Evolutionary conservation across 2,888 invertebrate genomes (phyloP), one percentile per base, ranked within the genome.

Genomic region (Athalia circularis): DNA sequence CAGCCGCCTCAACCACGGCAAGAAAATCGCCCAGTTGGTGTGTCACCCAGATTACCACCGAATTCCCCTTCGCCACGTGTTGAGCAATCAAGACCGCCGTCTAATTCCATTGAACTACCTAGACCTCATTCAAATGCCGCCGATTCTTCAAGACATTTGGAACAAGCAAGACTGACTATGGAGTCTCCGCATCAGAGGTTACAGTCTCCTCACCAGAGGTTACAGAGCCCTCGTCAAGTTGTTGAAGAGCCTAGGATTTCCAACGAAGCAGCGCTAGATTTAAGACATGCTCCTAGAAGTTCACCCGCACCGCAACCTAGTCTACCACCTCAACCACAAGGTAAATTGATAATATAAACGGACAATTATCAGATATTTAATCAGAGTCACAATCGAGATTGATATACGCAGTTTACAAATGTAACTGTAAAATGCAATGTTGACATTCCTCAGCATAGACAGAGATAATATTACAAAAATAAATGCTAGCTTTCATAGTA

Each of bases 121-220:
- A 84, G 88, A 78, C 87, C 88, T n/a, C 87, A 87, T 78, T 86
- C 86, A 3, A 88, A 87, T 77, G 84, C 85, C 13, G 82, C 86
- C 50, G 89, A 88, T 72, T 81, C 85, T 43, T 82, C 88, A 61
- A 84, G 88, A 79, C 89, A 89, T 78, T 81, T 87, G 59, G 89
- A 89, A 75, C 89, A 89, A 80, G 84, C 87, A 3, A 85, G 88
- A 79, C 83, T 88, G 11, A 87, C 87, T 5, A 88, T 89, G 88
- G 89, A 89, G 83, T 89, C 89, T 50, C 88, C 88, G 6, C 88
- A 88, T 83, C 88, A 88, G 80, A 86, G 87, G 81, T 82, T 88
- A 75, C 88, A 88, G 77, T 88, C 88, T 50, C 89, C 89, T 43
- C 88, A 89, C 83, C 88, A 88, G 79, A 86, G 88, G 82, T 83